Percentiles rank a stretch among this genome's conserved stretches.
phyloP scores from a whole-genome alignment of 1,140 invertebrate species.

The Calephelis virginiensis region DNA sequence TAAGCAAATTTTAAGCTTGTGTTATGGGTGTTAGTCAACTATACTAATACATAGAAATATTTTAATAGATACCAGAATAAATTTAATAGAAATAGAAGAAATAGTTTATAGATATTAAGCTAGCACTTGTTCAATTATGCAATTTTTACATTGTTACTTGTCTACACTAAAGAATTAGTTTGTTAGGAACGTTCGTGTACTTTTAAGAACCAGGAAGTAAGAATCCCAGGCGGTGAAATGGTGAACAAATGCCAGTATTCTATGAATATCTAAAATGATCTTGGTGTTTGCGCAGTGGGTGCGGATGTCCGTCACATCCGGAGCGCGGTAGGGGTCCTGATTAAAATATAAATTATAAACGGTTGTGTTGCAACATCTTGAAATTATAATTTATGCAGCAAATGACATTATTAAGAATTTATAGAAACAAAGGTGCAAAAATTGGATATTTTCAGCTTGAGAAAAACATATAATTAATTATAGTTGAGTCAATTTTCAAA shows the following conservation, averaged over 20 bases:
- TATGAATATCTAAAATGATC: slow-evolving; percentile 34
- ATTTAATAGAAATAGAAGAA: too few relatives aligned
- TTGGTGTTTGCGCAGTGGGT: slow-evolving; percentile 32
- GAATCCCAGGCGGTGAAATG: slow-evolving; percentile 13
- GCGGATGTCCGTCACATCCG: slow-evolving; percentile 47
- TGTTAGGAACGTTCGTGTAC: neutral
- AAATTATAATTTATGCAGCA: neutral
- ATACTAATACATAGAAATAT: too few relatives aligned
- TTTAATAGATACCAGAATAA: too few relatives aligned
- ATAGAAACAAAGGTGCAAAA: neutral
- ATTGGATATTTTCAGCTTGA: neutral
- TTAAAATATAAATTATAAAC: slow-evolving; percentile 53
- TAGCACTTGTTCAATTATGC: too few relatives aligned
- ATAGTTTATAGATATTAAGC: too few relatives aligned
- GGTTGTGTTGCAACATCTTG: slow-evolving; percentile 14
- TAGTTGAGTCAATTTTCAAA: too few relatives aligned
- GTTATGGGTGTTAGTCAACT: too few relatives aligned
- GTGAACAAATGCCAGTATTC: slow-evolving; percentile 26
- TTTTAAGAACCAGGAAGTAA: slow-evolving; percentile 5
- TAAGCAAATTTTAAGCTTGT: too few relatives aligned
- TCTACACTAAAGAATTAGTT: too few relatives aligned
- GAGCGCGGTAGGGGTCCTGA: slow-evolving; percentile 33
- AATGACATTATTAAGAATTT: neutral
- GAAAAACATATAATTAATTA: too few relatives aligned
- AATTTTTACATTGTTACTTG: too few relatives aligned